Base-by-base conservation (phyloP, 1,140 invertebrate species). In the Dinoponera quadriceps region DNA sequence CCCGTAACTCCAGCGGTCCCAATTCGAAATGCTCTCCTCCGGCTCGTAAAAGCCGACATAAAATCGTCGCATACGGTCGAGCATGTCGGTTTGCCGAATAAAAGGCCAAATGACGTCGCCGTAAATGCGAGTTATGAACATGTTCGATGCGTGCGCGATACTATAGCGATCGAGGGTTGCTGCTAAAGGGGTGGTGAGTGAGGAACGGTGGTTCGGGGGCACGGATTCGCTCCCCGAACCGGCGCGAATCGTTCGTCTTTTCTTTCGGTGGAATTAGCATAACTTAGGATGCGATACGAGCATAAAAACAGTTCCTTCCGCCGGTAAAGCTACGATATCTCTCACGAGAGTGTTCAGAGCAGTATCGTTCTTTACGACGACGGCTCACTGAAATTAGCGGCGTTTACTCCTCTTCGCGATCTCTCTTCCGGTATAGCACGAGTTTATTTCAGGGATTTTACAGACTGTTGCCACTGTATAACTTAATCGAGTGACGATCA, bases 101-200 rank as follows among this genome's bases (percentile, higher is more conserved):
- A 93, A 92, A 91, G 91, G 88, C 80, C 89, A 73, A 86, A 86
- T 83, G 85, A 90, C 85, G 78, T 88, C 81, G 82, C 82, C 71
- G 81, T 92, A 92, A 92, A 91, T 88, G 85, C 88, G 78, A 89
- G 90, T 92, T 92, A 93, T 92, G 91, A 92, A 92, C 91, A 92
- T 88, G 91, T 92, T 92, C 88, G 89, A 92, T 93, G 90, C 88
- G 83, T 86, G 38, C 51, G 81, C 69, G 57, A 85, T 88, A 72
- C 57, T 65, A 60, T 22, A 33, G 72, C 18, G 74, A 60, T 33
- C 48, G 49, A 72, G 25, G 55, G 54, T 66, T 57, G 71, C 16
- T 29, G 71, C 16, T 29, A 44, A 62, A 55, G 54, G 2, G 22
- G 7, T 11, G 11, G 44, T 22, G 44, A 57, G 18, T 14, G 33